Evolutionary conservation across 2,113 vertebrate genomes (phyloP).

Genomic region (Callipepla squamata): DNA sequence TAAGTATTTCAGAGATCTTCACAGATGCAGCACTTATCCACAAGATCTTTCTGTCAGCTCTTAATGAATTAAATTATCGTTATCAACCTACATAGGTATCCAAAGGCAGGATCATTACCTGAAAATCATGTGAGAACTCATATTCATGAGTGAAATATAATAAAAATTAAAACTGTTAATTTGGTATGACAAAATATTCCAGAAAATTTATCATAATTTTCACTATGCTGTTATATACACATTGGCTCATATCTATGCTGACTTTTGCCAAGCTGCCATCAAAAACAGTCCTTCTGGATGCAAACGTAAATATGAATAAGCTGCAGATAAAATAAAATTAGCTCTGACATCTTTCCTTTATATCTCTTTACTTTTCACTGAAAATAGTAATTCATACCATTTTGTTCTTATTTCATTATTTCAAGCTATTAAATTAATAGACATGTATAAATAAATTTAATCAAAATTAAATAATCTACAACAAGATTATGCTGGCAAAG

Average conservation of each 20-base stretch:
- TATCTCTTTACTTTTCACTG: neutral
- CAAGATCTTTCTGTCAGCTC: too few species aligned
- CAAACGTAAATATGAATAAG: neutral
- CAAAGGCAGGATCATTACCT: neutral
- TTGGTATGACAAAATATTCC: neutral
- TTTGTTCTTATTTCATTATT: neutral
- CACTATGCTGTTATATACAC: fast-evolving
- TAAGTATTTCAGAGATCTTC: neutral
- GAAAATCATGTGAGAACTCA: fast-evolving
- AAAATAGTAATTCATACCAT: neutral
- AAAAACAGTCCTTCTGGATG: neutral
- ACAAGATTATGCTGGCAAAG: neutral
- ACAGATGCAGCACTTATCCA: neutral
- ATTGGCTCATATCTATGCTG: neutral
- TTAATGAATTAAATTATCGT: neutral
- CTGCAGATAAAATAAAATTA: neutral
- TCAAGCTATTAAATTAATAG: neutral
- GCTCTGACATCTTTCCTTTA: neutral
- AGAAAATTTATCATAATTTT: neutral
- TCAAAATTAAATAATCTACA: neutral
- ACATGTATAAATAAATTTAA: fast-evolving
- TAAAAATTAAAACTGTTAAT: neutral
- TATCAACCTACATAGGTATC: neutral
- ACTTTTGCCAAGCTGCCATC: neutral
- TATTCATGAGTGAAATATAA: neutral